Evolutionary conservation across 2,888 invertebrate species (phyloP).

Genomic region (Eristalinus aeneus): DNA sequence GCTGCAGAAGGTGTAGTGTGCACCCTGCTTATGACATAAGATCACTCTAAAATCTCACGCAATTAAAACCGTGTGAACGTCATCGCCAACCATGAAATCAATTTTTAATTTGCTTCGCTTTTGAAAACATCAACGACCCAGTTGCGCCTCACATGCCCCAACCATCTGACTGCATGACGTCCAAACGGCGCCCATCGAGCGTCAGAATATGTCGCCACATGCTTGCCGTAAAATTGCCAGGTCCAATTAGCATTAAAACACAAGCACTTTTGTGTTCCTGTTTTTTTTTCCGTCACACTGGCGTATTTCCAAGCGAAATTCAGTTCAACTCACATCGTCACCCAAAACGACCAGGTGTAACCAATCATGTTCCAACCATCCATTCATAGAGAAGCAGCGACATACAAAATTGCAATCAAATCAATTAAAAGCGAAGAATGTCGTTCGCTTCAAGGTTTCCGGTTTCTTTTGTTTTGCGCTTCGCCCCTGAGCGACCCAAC

Average conservation of each 20-base stretch:
- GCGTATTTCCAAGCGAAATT: background rate
- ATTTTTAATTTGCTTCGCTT: background rate
- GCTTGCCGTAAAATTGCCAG: background rate
- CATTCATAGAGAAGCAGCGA: conserved; percentile 14
- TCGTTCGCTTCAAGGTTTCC: conserved; percentile 34
- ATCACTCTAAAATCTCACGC: background rate
- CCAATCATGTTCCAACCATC: background rate
- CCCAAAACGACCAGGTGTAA: background rate
- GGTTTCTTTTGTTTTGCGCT: conserved; percentile 22
- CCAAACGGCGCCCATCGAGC: background rate
- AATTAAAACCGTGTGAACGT: background rate
- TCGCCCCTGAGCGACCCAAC: background rate
- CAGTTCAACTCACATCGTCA: background rate
- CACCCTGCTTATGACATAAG: background rate
- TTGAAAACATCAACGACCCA: background rate
- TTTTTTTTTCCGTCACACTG: background rate
- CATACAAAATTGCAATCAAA: conserved; percentile 21
- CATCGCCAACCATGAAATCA: background rate
- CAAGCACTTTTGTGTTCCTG: background rate
- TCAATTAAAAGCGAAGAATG: conserved; percentile 32
- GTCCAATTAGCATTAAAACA: background rate
- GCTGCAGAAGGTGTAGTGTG: background rate
- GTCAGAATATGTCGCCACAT: background rate
- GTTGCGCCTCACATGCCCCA: background rate
- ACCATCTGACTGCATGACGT: background rate